Percentiles rank a stretch among this genome's conserved stretches.
phyloP scores from a whole-genome alignment of 1,140 invertebrate species.

The Periplaneta americana region DNA sequence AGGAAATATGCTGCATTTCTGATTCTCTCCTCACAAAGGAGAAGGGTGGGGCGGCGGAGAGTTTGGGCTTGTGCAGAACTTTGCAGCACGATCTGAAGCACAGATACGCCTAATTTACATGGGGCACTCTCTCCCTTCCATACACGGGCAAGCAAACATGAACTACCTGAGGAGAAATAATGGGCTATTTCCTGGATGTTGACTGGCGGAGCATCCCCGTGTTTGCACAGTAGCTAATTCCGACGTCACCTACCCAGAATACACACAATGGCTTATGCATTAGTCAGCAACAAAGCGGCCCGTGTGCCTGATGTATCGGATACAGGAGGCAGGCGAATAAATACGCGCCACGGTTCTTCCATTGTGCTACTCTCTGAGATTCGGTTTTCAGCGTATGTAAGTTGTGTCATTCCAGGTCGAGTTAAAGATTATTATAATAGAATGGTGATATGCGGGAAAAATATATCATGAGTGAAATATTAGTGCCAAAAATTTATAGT shows the following conservation, averaged over 20 bases:
- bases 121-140: background rate
- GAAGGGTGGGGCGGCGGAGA: no score
- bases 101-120: background rate
- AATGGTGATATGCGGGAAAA: no score
- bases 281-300: background rate
- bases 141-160: background rate
- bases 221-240: background rate
- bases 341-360: background rate
- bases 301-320: background rate
- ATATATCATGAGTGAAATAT: no score
- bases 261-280: background rate
- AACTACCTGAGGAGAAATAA: background rate
- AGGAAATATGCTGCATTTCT: no score
- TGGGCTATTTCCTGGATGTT: background rate
- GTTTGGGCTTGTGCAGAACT: no score
- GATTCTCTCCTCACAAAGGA: no score
- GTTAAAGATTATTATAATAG: background rate
- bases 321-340: background rate
- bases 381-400: background rate
- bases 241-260: background rate
- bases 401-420: background rate
- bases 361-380: background rate
- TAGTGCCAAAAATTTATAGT: no score
- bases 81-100: no score
- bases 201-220: background rate